These are phyloP conservation scores for Agriopis leucophaearia DNA, from an alignment of 2,888 invertebrate species.

Conservation along the genomic window DNA sequence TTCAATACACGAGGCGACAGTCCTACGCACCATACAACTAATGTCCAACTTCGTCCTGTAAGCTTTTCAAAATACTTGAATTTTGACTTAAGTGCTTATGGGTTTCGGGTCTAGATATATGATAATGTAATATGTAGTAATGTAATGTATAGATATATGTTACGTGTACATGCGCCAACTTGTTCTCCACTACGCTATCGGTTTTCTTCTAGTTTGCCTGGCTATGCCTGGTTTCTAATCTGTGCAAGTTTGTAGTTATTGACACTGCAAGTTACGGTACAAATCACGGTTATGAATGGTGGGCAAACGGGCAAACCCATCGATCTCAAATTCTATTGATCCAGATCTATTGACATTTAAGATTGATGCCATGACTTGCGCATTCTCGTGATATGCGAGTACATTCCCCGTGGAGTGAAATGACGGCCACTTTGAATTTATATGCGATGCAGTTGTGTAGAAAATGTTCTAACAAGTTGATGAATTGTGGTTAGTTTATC, in stretches of 20 bases:
- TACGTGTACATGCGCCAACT: too few relatives aligned
- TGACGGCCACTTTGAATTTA: slow-evolving; percentile 31
- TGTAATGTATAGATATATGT: too few relatives aligned
- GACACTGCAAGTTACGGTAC: slow-evolving; percentile 9
- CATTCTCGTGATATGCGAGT: slow-evolving; percentile 6
- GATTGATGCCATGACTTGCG: slow-evolving; percentile 50
- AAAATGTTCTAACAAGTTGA: background rate
- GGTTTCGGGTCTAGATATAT: too few relatives aligned
- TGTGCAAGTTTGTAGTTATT: slow-evolving; percentile 6
- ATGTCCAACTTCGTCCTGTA: too few relatives aligned
- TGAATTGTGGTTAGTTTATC: background rate
- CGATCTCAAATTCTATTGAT: slow-evolving; percentile 58
- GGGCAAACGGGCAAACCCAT: slow-evolving; percentile 38
- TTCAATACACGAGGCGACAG: too few relatives aligned
- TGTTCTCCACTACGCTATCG: too few relatives aligned
- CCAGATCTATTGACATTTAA: slow-evolving; percentile 62
- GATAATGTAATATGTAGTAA: too few relatives aligned
- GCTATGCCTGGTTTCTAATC: background rate
- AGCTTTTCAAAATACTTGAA: too few relatives aligned
- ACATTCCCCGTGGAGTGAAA: background rate
- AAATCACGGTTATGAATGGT: slow-evolving; percentile 17
- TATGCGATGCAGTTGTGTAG: slow-evolving; percentile 3
- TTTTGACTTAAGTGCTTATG: too few relatives aligned
- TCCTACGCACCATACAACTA: too few relatives aligned
- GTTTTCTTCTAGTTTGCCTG: too few relatives aligned